phyloP scores from a whole-genome alignment of 2,113 vertebrate genomes.

The Rhabdomys dilectus region DNA sequence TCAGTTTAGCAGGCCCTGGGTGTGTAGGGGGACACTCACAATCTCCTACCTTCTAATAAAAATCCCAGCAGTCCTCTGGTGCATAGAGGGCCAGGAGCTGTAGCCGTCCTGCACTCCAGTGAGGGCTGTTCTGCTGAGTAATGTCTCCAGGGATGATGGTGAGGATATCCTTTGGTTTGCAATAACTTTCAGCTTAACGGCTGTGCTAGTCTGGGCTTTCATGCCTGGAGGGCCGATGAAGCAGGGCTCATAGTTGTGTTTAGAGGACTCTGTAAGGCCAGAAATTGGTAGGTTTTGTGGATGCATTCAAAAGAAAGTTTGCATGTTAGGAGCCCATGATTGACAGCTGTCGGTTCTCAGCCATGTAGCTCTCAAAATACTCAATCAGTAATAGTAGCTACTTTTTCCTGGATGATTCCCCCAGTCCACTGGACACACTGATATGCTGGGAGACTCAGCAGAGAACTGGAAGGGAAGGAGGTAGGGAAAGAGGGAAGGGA shows the following conservation, averaged over 20 bases:
- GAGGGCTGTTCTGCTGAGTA: conserved; percentile 29
- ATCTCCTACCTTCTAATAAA: neutral
- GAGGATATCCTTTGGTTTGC: conserved; percentile 8
- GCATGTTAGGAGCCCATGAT: neutral
- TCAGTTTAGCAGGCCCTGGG: neutral
- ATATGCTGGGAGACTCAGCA: neutral
- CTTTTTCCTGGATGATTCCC: neutral
- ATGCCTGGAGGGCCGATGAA: neutral
- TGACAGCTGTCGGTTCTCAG: conserved; percentile 24
- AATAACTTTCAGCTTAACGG: neutral
- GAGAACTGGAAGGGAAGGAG: neutral
- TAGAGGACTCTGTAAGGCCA: neutral
- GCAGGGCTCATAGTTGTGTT: neutral
- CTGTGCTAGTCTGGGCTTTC: neutral
- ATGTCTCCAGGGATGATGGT: neutral
- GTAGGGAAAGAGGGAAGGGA: too few relatives aligned
- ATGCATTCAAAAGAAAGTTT: neutral
- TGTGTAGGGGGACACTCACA: neutral
- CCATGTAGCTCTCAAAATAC: neutral
- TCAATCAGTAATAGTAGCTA: neutral
- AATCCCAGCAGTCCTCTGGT: neutral
- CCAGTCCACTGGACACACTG: neutral
- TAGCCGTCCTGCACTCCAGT: neutral
- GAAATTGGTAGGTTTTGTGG: neutral
- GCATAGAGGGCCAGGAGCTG: neutral